Evolutionary conservation across 2,888 invertebrate species (phyloP).

Genomic region (Nomada ferruginata): DNA sequence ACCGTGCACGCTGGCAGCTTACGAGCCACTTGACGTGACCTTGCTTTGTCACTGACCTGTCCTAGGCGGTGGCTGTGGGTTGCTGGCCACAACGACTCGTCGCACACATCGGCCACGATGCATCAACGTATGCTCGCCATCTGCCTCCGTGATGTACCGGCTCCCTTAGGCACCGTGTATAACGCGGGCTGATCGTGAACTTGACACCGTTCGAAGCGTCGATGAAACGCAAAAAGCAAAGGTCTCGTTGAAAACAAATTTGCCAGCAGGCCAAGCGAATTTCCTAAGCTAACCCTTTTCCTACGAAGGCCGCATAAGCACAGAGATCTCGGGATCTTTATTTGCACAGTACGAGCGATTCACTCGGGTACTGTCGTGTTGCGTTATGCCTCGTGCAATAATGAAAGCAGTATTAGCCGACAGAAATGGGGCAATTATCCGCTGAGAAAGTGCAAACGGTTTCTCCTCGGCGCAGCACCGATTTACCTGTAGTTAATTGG

Average conservation of each 20-base stretch:
- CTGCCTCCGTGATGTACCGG: slow-evolving; percentile 38
- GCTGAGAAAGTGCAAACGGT: no score
- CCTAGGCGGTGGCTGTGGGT: slow-evolving; percentile 76
- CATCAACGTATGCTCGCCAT: slow-evolving; percentile 30
- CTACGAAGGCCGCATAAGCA: no score
- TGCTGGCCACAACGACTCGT: slow-evolving; percentile 63
- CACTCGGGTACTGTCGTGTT: no score
- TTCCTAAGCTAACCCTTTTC: no score
- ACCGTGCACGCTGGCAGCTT: slow-evolving; percentile 52
- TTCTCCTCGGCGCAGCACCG: no score
- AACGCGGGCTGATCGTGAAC: slow-evolving; percentile 27
- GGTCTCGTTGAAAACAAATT: background rate
- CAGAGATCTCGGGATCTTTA: no score
- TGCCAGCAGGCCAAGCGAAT: no score
- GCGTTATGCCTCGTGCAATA: no score
- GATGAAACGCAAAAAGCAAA: background rate
- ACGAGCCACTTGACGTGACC: slow-evolving; percentile 77
- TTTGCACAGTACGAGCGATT: no score
- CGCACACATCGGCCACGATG: slow-evolving; percentile 28
- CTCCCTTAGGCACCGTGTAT: slow-evolving; percentile 40
- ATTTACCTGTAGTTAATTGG: no score
- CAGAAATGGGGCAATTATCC: no score
- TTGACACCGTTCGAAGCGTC: slow-evolving; percentile 20
- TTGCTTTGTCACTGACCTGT: slow-evolving; percentile 84
- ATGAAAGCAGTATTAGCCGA: no score